Base-by-base conservation (phyloP, 1,140 invertebrate species). In the Danaus melanippus region DNA sequence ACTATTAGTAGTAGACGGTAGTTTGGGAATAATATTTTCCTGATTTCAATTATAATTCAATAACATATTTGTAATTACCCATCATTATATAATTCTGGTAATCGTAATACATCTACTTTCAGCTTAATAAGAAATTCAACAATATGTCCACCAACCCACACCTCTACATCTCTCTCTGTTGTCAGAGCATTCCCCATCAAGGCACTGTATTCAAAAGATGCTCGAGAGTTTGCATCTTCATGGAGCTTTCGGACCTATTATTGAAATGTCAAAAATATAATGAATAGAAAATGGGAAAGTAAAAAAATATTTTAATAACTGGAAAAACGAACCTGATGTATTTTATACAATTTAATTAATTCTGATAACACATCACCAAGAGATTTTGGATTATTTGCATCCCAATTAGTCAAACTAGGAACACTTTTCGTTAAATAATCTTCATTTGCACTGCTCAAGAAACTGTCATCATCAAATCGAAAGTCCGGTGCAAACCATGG, bases 351-450 rank as follows among this genome's bases (percentile, higher is more conserved):
- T 12, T 61, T 62, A 39, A 89, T 67, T 40, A 91, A 66, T 69
- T 91, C 89, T 46, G 67, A 72, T 45, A 91, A 71, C n/a, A 90
- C 89, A 57, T 86, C 79, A 46, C 88, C 71, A 8, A 91, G 70
- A 39, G 87, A 79, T 62, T 87, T 83, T 3, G 79, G 74, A 71
- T 91, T 75, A 53, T 74, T 81, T 50, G 76, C 67, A 79, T 90
- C 77, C 90, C 90, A 91, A 48, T 87, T 79, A 9, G 80, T 77
- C 40, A 91, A 78, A 74, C 89, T 90, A n/a, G 89, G 90, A 39
- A 91, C 61, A 62, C 81, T 62, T 53, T 73, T 66, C 46, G 76
- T 75, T 10, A 91, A 69, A 49, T 75, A 76, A 40, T 88, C 72
- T 42, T 85, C 70, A 60, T 89, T 82, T 10, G 87, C 78, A 73